Percentiles rank a stretch among this genome's conserved stretches.
Conservation (phyloP, 1,140 invertebrate genomes). For the Lordiphosa collinella region DNA sequence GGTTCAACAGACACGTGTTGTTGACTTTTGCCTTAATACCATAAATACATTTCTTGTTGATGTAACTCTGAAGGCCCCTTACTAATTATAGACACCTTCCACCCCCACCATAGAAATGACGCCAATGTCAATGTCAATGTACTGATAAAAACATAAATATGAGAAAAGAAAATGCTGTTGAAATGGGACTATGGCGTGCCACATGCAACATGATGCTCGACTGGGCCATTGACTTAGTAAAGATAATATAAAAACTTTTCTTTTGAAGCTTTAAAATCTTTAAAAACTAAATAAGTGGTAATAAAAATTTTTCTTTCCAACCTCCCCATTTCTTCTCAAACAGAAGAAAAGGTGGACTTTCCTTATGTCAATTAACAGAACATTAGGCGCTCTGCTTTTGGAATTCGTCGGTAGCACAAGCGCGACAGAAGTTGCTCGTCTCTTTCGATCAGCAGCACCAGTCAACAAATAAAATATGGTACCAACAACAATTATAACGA, state of each 20-base stretch:
- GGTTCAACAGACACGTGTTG: constrained; percentile 12
- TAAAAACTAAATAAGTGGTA: too few species aligned
- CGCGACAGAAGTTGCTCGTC: too few species aligned
- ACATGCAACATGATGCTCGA: constrained; percentile 33
- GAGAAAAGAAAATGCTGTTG: constrained; percentile 11
- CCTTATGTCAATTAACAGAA: too few species aligned
- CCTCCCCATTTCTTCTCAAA: too few species aligned
- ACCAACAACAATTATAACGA: too few species aligned
- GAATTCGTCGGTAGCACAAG: too few species aligned
- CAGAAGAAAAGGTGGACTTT: too few species aligned
- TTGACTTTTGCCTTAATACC: constrained; percentile 10
- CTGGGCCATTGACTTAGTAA: constrained; percentile 28
- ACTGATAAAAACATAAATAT: constrained; percentile 11
- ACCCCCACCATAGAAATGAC: neutral
- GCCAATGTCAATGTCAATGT: constrained; percentile 62
- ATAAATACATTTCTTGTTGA: constrained; percentile 10
- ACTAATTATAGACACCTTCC: constrained; percentile 44
- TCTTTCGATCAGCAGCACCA: too few species aligned
- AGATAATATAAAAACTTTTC: neutral
- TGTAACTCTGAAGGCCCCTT: constrained; percentile 14
- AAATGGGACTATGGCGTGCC: constrained; percentile 48
- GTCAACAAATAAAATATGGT: too few species aligned
- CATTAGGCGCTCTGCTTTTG: too few species aligned
- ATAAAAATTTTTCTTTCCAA: too few species aligned
- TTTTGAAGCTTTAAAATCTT: too few species aligned